These are phyloP conservation scores for Rhagium mordax DNA, from an alignment of 2,888 invertebrate species.

Conservation along the genomic window DNA sequence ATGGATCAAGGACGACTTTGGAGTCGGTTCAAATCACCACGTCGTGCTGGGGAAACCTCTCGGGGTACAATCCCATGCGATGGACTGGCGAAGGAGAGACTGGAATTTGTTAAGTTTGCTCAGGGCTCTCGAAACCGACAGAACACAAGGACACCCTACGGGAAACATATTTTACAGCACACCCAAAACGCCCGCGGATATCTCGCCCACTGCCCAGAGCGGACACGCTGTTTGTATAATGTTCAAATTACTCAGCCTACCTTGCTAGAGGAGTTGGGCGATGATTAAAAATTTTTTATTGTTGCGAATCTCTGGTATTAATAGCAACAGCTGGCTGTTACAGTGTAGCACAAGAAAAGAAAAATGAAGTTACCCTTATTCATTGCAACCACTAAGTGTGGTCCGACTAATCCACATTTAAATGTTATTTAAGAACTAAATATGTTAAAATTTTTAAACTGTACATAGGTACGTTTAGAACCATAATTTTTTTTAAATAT, in stretches of 20 bases:
- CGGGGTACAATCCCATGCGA: slow-evolving; percentile 52
- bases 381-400: too few relatives aligned
- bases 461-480: too few relatives aligned
- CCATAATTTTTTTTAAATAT: too few relatives aligned
- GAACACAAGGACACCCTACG: slow-evolving; percentile 65
- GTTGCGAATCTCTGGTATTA: slow-evolving; percentile 20
- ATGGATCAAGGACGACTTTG: slow-evolving; percentile 28
- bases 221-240: slow-evolving; percentile 68
- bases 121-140: slow-evolving; percentile 61
- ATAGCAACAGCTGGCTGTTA: background rate
- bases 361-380: too few relatives aligned
- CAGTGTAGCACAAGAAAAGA: background rate
- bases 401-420: too few relatives aligned
- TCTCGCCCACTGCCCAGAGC: slow-evolving; percentile 66
- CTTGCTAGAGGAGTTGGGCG: slow-evolving; percentile 26
- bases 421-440: too few relatives aligned
- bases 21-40: slow-evolving; percentile 25
- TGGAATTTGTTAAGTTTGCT: slow-evolving; percentile 65
- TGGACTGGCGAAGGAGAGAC: slow-evolving; percentile 47
- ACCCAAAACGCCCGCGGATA: slow-evolving; percentile 62
- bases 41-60: slow-evolving; percentile 53
- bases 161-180: slow-evolving; percentile 68
- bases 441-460: too few relatives aligned
- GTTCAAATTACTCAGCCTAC: slow-evolving; percentile 46
- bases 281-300: slow-evolving; percentile 17